Conservation (phyloP, 2,888 invertebrate genomes). For the Tenthredo livida region DNA sequence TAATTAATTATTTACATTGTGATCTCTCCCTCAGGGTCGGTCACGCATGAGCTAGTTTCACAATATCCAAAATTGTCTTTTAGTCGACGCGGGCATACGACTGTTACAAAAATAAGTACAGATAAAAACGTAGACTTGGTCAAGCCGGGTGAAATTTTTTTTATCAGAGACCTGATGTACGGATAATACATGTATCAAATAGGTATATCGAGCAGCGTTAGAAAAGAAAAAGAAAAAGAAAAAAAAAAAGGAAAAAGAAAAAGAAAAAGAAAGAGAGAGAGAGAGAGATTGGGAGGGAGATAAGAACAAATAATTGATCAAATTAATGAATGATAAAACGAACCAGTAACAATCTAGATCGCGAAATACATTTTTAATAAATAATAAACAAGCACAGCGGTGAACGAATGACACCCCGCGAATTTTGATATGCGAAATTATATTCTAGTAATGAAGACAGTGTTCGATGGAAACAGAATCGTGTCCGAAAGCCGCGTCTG, state of each 20-base stretch:
- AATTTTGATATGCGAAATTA: constrained; percentile 61
- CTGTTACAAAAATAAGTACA: neutral
- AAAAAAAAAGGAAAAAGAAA: neutral
- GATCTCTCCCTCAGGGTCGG: neutral
- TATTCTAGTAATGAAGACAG: constrained; percentile 76
- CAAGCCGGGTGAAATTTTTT: neutral
- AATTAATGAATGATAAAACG: neutral
- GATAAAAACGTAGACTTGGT: neutral
- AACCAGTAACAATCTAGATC: neutral
- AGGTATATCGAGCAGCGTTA: neutral
- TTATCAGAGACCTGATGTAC: neutral
- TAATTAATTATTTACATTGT: neutral
- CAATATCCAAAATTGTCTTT: neutral
- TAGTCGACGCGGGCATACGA: neutral
- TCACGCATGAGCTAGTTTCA: neutral
- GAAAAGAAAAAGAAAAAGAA: neutral
- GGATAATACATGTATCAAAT: neutral
- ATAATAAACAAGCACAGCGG: constrained; percentile 14
- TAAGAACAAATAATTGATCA: neutral
- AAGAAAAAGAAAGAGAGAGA: neutral
- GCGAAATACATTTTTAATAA: constrained; percentile 12
- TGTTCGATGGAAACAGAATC: constrained; percentile 75
- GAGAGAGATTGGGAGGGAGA: neutral
- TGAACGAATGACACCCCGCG: neutral
- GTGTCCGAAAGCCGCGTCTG: constrained; percentile 71